Evolutionary conservation across 2,888 invertebrate species (phyloP).

Genomic region (Zaprionus bogoriensis): DNA sequence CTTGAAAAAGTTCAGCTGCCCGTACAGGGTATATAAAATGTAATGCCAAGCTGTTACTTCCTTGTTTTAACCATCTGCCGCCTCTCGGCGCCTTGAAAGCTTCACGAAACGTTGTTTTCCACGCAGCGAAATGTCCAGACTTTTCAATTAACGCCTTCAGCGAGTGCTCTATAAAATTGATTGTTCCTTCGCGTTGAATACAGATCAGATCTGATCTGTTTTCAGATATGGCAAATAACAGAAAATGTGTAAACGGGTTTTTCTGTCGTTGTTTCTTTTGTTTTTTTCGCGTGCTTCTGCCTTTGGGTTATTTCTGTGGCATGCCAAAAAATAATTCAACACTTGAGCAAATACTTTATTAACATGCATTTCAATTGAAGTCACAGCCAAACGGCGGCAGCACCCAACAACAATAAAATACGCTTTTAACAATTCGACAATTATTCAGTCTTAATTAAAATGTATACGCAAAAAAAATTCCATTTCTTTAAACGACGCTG

Average conservation of each 20-base stretch:
- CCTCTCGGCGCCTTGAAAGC: not conserved
- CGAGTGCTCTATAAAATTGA: slow-evolving; percentile 30
- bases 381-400: slow-evolving; percentile 2
- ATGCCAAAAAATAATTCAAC: slow-evolving; percentile 42
- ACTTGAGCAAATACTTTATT: slow-evolving; percentile 62
- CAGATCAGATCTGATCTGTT: slow-evolving; percentile 6
- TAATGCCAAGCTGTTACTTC: not conserved
- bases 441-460: slow-evolving; percentile 75
- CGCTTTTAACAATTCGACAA: slow-evolving; percentile 33
- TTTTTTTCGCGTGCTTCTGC: slow-evolving; percentile 16
- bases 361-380: slow-evolving; percentile 56
- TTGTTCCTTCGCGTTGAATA: slow-evolving; percentile 29
- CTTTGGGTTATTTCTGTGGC: slow-evolving; percentile 49
- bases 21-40: slow-evolving; percentile 2
- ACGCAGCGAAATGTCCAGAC: slow-evolving; percentile 41
- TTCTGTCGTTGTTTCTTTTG: not conserved
- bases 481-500: slow-evolving; percentile 69
- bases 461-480: slow-evolving; percentile 50
- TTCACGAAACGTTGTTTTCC: slow-evolving; percentile 15
- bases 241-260: slow-evolving; percentile 34
- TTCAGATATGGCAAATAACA: slow-evolving; percentile 23
- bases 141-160: slow-evolving; percentile 63
- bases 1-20: not conserved
- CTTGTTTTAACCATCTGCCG: not conserved
- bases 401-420: slow-evolving; percentile 4